Conservation (phyloP, 2,888 invertebrate genomes). For the Aromia moschata region DNA sequence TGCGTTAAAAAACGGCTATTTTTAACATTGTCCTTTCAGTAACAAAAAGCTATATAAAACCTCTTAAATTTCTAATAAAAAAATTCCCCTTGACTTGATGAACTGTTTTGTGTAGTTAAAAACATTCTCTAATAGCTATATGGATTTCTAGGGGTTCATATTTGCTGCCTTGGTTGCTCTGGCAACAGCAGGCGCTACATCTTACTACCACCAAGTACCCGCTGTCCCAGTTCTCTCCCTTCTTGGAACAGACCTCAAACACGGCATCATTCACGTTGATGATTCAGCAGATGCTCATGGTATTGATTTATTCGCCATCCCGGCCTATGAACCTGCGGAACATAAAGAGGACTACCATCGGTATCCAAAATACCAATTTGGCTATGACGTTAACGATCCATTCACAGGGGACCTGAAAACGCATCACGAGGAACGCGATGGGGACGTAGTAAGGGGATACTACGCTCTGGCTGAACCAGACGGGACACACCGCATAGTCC, state of each 20-base stretch:
- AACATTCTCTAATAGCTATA: too few species aligned
- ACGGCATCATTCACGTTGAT: background rate
- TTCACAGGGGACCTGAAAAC: slow-evolving; percentile 65
- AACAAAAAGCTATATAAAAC: too few species aligned
- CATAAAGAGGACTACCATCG: slow-evolving; percentile 32
- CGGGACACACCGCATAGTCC: slow-evolving; percentile 66
- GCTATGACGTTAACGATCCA: slow-evolving; percentile 68
- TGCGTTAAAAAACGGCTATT: too few species aligned
- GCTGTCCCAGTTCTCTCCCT: background rate
- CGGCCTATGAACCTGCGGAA: slow-evolving; percentile 18
- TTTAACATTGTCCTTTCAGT: too few species aligned
- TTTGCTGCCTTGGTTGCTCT: background rate
- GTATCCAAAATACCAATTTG: slow-evolving; percentile 68
- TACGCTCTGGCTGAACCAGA: slow-evolving; percentile 66
- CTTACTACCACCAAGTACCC: slow-evolving; percentile 4
- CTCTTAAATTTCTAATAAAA: too few species aligned
- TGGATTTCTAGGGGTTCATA: too few species aligned
- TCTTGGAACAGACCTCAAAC: too few species aligned
- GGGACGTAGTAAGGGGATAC: slow-evolving; percentile 64
- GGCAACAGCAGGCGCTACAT: slow-evolving; percentile 1
- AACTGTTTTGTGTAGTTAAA: too few species aligned
- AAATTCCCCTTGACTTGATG: too few species aligned
- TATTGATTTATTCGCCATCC: slow-evolving; percentile 18
- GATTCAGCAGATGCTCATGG: background rate
- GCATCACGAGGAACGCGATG: slow-evolving; percentile 66